phyloP scores from a whole-genome alignment of 2,113 vertebrate genomes.

The Gopherus evgoodei region DNA sequence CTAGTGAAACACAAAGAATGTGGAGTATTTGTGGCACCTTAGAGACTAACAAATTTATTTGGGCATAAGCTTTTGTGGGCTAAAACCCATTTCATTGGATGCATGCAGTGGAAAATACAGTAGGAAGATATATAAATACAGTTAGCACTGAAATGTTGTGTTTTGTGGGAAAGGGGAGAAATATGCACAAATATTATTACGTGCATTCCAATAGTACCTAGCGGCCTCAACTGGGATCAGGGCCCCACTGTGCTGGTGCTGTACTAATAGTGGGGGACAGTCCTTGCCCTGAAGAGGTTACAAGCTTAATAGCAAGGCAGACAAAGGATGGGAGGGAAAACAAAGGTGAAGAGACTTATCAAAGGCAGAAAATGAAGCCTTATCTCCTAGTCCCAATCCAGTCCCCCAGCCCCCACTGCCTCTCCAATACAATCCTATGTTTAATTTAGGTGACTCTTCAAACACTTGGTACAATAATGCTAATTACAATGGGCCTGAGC shows the following conservation, averaged over 20 bases:
- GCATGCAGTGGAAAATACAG: too few relatives aligned
- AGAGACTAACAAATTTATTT: too few relatives aligned
- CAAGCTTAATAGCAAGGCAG: not conserved
- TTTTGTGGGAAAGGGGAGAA: not conserved
- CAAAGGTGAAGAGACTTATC: not conserved
- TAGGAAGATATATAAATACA: not conserved
- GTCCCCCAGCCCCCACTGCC: not conserved
- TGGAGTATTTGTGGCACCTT: too few relatives aligned
- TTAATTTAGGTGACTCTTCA: conserved; percentile 1
- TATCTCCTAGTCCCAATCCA: not conserved
- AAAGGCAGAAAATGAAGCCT: not conserved
- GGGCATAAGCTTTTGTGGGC: too few relatives aligned
- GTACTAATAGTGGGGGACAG: not conserved
- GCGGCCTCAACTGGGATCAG: not conserved
- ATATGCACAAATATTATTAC: not conserved
- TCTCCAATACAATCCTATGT: not conserved
- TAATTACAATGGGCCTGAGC: conserved; percentile 27
- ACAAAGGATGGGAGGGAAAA: not conserved
- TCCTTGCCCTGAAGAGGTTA: not conserved
- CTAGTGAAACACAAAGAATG: not conserved
- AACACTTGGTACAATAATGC: not conserved
- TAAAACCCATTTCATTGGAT: too few relatives aligned
- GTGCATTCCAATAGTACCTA: not conserved
- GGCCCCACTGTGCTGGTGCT: not conserved
- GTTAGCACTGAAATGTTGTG: not conserved